Base-by-base conservation (phyloP, 2,113 vertebrate genomes). In the Sarotherodon lohbergeri region DNA sequence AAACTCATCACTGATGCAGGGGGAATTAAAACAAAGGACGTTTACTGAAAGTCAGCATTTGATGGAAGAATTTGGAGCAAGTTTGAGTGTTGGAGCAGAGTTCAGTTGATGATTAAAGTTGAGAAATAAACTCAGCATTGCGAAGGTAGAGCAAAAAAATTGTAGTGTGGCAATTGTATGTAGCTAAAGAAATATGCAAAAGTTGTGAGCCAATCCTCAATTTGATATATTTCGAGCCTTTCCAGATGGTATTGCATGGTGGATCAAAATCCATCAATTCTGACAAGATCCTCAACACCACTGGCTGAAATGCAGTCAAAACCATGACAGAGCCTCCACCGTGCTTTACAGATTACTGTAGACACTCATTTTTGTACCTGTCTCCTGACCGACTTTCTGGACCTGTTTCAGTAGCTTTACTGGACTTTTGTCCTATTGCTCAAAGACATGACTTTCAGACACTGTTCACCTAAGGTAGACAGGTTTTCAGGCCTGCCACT, bases 321-420 rank as follows among this genome's bases (percentile, higher is more conserved):
- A 71, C 66, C 39, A 71, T 16, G 13, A 24, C n/a, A 43, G 13
- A 71, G 39, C 66, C 39, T 71, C 66, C 66, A 1, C 22, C 0
- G 3, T 71, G 39, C n/a, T 27, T 43, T 71, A 36, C 32, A 63
- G 59, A 63, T 63, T 36, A 16, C 41, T 14, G 34, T 41, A 0
- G 36, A 19, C 39, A 11, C 10, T 39, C 19, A 43, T 39, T 73
- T 43, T 2, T 24, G n/a, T 14, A 43, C 5, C 1, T 43, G 2
- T 43, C 0, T 16, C 2, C 39, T 71, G 2, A 71, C 5, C 13
- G 43, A 6, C 0, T 66, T 66, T 12, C 0, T 4, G 59, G 32
- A 66, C 32, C 10, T 66, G 0, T 5, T 39, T 22, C 36, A 66
- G 34, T 66, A 66, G 34, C 39, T 66, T 5, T 66, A 39, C 61